Evolutionary conservation across 2,888 invertebrate species (phyloP).

Genomic region (Anarsia innoxiella): DNA sequence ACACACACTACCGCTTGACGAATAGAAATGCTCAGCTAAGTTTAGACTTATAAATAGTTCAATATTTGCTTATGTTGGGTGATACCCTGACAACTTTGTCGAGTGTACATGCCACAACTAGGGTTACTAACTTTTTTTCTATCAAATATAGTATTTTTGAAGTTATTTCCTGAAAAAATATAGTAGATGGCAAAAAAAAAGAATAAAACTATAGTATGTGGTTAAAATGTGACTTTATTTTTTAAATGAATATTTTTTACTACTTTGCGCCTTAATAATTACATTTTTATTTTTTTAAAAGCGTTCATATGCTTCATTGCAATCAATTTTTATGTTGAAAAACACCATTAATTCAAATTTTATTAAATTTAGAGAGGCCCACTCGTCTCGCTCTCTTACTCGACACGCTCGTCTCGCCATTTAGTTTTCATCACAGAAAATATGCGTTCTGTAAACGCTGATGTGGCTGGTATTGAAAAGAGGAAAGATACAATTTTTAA

Average conservation of each 20-base stretch:
- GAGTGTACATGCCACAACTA: no score
- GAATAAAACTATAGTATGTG: background rate
- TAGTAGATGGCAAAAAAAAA: background rate
- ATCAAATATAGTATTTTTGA: constrained; percentile 4
- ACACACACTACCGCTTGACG: no score
- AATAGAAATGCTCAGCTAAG: no score
- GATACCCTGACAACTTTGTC: no score
- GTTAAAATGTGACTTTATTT: constrained; percentile 1
- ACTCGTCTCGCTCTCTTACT: no score
- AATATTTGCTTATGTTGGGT: no score
- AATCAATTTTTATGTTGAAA: background rate
- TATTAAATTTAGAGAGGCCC: constrained; percentile 1
- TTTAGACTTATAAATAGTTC: no score
- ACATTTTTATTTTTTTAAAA: background rate
- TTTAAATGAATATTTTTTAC: constrained; percentile 1
- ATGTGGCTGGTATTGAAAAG: constrained; percentile 7
- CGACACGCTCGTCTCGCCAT: constrained; percentile 3
- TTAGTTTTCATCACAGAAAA: constrained; percentile 8
- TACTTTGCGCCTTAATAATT: constrained; percentile 1
- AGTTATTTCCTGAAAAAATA: background rate
- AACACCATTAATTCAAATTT: constrained; percentile 1
- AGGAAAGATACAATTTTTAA: constrained; percentile 8
- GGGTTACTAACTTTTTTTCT: constrained; percentile 3
- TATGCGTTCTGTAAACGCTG: constrained; percentile 9
- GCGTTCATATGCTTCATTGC: background rate